Evolutionary conservation across 1,140 invertebrate genomes (phyloP).

Genomic region (Tribolium madens): DNA sequence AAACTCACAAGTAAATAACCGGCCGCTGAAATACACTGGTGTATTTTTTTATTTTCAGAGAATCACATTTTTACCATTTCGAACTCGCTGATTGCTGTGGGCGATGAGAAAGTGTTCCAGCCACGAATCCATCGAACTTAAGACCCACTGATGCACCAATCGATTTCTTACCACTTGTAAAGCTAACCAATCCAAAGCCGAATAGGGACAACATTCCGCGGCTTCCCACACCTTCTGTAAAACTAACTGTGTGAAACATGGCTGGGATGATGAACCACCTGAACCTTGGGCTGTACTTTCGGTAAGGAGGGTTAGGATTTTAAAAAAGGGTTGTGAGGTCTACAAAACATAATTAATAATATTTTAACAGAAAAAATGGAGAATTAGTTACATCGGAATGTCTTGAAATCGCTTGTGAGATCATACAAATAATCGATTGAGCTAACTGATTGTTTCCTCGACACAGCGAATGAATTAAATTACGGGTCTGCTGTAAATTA

Average conservation of each 20-base stretch:
- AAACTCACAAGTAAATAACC: slow-evolving; percentile 88
- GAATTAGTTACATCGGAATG: slow-evolving; percentile 81
- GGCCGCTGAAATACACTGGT: slow-evolving; percentile 72
- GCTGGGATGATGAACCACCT: slow-evolving; percentile 82
- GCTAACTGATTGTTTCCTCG: slow-evolving; percentile 90
- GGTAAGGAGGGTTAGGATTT: slow-evolving; percentile 83
- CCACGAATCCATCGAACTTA: slow-evolving; percentile 89
- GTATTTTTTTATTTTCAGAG: too few species aligned
- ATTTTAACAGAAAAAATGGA: too few species aligned
- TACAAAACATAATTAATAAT: slow-evolving; percentile 56
- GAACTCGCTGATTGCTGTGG: slow-evolving; percentile 86
- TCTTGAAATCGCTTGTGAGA: slow-evolving; percentile 90
- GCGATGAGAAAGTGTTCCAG: slow-evolving; percentile 90
- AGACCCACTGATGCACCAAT: slow-evolving; percentile 88
- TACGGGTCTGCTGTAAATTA: slow-evolving; percentile 91
- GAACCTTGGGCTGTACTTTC: slow-evolving; percentile 71
- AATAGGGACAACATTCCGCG: slow-evolving; percentile 89
- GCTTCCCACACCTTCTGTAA: slow-evolving; percentile 91
- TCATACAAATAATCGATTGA: slow-evolving; percentile 85
- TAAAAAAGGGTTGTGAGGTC: slow-evolving; percentile 90
- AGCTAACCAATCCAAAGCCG: slow-evolving; percentile 92
- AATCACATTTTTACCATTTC: slow-evolving; percentile 72
- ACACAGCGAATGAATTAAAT: slow-evolving; percentile 91
- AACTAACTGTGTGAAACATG: slow-evolving; percentile 90
- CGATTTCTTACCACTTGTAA: slow-evolving; percentile 87